These are phyloP conservation scores for Nesidiocoris tenuis DNA, from an alignment of 2,888 invertebrate genomes.

Conservation along the genomic window DNA sequence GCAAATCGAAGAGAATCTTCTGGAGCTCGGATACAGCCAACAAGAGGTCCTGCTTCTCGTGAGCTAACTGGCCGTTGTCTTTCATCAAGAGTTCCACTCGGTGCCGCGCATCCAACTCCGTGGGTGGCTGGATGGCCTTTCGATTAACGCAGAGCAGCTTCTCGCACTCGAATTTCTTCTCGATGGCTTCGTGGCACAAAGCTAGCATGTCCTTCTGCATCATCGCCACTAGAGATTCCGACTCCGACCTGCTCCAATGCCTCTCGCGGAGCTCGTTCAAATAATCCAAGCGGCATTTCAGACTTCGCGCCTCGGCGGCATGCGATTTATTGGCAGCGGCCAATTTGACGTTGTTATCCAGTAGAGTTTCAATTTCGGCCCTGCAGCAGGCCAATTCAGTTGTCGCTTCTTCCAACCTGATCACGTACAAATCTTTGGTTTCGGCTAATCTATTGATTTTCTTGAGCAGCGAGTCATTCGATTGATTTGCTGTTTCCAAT, in stretches of 20 bases:
- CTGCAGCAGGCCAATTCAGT: conserved; percentile 31
- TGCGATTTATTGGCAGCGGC: conserved; percentile 39
- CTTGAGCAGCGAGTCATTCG: conserved; percentile 19
- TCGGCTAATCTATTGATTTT: conserved; percentile 28
- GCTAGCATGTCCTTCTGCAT: conserved; percentile 40
- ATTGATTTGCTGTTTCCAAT: neutral
- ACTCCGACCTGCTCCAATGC: conserved; percentile 2
- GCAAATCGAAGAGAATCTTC: conserved; percentile 20
- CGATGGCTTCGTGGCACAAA: conserved; percentile 36
- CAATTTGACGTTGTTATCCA: conserved; percentile 43
- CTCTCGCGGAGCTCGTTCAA: conserved; percentile 25
- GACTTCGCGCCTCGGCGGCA: conserved; percentile 41
- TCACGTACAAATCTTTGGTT: conserved; percentile 29
- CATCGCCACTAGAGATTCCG: conserved; percentile 22
- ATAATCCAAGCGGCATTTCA: conserved; percentile 38
- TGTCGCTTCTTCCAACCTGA: conserved; percentile 30
- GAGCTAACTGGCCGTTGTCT: conserved; percentile 25
- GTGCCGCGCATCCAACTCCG: conserved; percentile 39
- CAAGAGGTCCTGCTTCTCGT: conserved; percentile 45
- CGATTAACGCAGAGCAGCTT: neutral
- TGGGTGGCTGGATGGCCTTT: neutral
- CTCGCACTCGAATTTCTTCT: conserved; percentile 35
- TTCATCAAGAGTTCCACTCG: conserved; percentile 39
- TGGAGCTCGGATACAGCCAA: conserved; percentile 18
- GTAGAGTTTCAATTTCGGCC: conserved; percentile 42